These are phyloP conservation scores for Acrobasis repandana DNA, from an alignment of 2,888 invertebrate species.

Conservation along the genomic window DNA sequence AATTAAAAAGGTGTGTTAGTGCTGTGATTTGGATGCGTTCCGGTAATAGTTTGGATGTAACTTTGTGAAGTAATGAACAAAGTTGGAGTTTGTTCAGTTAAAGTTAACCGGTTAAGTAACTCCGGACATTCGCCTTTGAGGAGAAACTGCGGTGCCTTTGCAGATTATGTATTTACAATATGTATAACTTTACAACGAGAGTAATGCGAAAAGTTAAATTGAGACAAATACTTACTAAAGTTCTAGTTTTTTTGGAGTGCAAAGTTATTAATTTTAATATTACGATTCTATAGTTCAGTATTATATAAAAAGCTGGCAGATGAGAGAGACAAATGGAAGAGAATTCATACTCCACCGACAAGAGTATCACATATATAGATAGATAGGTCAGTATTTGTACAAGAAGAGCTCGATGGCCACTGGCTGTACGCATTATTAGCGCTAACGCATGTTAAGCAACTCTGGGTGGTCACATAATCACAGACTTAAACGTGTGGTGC, in stretches of 20 bases:
- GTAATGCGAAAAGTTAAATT: background rate
- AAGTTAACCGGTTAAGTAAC: slow-evolving; percentile 2
- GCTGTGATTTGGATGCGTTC: slow-evolving; percentile 40
- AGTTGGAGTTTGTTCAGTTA: background rate
- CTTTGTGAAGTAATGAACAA: background rate
- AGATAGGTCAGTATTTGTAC: too few relatives aligned
- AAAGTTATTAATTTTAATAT: too few relatives aligned
- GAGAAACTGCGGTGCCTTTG: slow-evolving; percentile 40
- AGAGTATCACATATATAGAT: too few relatives aligned
- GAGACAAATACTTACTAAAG: background rate
- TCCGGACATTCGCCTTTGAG: slow-evolving; percentile 36
- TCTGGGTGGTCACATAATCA: too few relatives aligned
- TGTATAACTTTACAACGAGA: slow-evolving; percentile 21
- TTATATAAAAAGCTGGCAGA: too few relatives aligned
- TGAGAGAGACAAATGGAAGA: too few relatives aligned
- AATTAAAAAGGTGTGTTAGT: slow-evolving; percentile 38
- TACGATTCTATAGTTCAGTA: too few relatives aligned
- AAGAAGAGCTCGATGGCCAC: too few relatives aligned
- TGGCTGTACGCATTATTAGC: too few relatives aligned
- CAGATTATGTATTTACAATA: slow-evolving; percentile 18
- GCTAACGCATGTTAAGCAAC: too few relatives aligned
- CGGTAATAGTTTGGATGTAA: slow-evolving; percentile 1
- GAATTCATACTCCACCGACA: too few relatives aligned
- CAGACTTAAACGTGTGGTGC: too few relatives aligned
- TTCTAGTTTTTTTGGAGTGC: background rate